These are phyloP conservation scores for Sinocyclocheilus anshuiensis DNA, from an alignment of 2,113 vertebrate genomes.

Conservation along the genomic window DNA sequence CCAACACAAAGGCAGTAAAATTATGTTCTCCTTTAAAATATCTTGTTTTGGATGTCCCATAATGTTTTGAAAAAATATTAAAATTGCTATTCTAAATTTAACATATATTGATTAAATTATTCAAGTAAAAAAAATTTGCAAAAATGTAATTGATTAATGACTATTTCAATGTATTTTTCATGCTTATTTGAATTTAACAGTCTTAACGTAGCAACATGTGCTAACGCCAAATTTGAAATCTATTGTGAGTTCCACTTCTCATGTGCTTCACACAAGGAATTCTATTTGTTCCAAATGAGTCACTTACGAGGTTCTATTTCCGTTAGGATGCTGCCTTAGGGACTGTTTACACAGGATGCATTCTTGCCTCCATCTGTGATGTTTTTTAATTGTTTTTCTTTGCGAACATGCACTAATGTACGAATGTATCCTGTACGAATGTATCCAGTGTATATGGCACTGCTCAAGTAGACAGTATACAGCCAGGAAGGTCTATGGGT, in stretches of 20 bases:
- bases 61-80: neutral
- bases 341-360: slow-evolving; percentile 4
- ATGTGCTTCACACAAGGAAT: neutral
- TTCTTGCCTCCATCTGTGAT: slow-evolving; percentile 14
- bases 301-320: slow-evolving; percentile 2
- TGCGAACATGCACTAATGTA: neutral
- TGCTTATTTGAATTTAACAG: neutral
- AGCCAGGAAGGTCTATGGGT: neutral
- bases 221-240: neutral
- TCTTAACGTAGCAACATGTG: neutral
- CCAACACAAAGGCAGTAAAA: neutral
- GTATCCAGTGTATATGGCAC: too few relatives aligned
- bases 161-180: neutral
- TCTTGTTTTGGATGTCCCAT: neutral
- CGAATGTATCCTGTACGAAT: neutral
- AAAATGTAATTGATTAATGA: too few relatives aligned
- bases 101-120: neutral
- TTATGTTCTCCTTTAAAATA: neutral
- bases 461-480: neutral
- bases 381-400: slow-evolving; percentile 14
- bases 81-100: neutral
- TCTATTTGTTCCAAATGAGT: slow-evolving; percentile 1
- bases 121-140: too few relatives aligned
- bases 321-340: slow-evolving; percentile 2
- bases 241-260: neutral